Base-by-base conservation (phyloP, 2,888 invertebrate species). In the Lamproptera curius region DNA sequence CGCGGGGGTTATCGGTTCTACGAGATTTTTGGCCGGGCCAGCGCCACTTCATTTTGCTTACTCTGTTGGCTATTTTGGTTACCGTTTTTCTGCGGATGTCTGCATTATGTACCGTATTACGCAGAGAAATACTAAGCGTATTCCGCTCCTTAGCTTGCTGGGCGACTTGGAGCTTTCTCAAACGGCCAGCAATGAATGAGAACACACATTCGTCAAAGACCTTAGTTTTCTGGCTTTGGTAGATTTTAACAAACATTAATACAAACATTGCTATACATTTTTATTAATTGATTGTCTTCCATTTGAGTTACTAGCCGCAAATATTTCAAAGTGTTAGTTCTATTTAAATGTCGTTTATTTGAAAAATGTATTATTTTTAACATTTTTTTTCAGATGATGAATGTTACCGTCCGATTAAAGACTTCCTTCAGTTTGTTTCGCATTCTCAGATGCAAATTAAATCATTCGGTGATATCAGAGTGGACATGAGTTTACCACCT, bases 401-500 rank as follows among this genome's bases (percentile, higher is more conserved):
- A 2, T 55, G 61, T 13, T 64, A 64, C 48, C 67, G 62, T 28
- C 57, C 64, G 2, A 58, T 65, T 0, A 68, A 59, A 5, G 65
- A 69, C 26, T 54, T 77, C 0, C 55, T 80, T 0, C 65, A 67
- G 0, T 53, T 67, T 37, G 61, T 73, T 41, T 52, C 57, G 14
- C 59, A 61, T 1, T 58, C 63, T 4, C 65, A 66, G 0, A 52
- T 76, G 9, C 51, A 53, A 11, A 57, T 62, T 5, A 53, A 56
- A 23, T 62, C 70, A 0, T 67, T 65, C 13, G 76, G 73, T 1
- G 54, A 57, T 1, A 45, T 70, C 10, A 38, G 51, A 9, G 56
- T 79, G 9, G 56, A 75, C 42, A 78, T 79, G 76, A 58, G 65
- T 0, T 53, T 77, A 17, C 41, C 76, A 8, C 76, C 76, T 0